These are phyloP conservation scores for Tiliacea citrago DNA, from an alignment of 2,888 invertebrate species.

Conservation along the genomic window DNA sequence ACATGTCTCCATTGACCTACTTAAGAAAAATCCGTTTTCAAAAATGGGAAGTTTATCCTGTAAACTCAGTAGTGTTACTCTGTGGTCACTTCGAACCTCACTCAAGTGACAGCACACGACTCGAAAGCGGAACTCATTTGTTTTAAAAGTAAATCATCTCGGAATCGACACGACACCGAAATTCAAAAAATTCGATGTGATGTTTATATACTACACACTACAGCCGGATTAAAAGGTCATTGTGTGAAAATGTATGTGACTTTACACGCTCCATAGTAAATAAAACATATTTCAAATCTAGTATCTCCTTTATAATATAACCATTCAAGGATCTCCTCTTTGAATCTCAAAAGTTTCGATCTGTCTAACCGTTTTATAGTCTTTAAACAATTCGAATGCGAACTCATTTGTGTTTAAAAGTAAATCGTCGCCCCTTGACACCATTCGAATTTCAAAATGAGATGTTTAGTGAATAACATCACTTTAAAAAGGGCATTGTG, in stretches of 20 bases:
- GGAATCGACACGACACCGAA: neutral
- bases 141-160: neutral
- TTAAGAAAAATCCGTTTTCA: neutral
- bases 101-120: too few relatives aligned
- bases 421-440: slow-evolving; percentile 1
- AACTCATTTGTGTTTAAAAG: slow-evolving; percentile 1
- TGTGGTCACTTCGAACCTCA: neutral
- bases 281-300: neutral
- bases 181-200: neutral
- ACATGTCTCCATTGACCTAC: neutral
- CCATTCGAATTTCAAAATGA: slow-evolving; percentile 18
- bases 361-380: neutral
- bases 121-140: neutral
- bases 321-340: too few relatives aligned
- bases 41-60: neutral
- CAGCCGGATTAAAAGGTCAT: neutral
- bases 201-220: too few relatives aligned
- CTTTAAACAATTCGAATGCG: neutral
- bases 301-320: neutral
- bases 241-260: neutral
- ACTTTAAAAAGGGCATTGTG: slow-evolving; percentile 50
- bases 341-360: neutral
- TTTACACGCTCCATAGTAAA: too few relatives aligned
- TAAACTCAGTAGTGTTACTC: neutral
- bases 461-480: slow-evolving; percentile 13